These are phyloP conservation scores for Leptinotarsa undecemlineata DNA, from an alignment of 1,140 invertebrate species.

Conservation along the genomic window DNA sequence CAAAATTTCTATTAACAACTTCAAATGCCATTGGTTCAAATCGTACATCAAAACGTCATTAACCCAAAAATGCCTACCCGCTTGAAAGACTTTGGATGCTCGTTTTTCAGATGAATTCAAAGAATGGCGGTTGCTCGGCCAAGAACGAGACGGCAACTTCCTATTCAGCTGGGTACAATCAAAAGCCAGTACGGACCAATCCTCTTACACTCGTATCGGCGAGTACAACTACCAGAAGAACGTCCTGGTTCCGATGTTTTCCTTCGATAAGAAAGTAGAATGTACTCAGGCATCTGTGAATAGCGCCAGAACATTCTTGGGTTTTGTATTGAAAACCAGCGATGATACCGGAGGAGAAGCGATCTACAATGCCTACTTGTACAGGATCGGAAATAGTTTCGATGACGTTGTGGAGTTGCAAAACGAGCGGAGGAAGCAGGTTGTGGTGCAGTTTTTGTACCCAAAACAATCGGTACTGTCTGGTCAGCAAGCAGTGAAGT, in stretches of 20 bases:
- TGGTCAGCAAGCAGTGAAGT: conserved; percentile 67
- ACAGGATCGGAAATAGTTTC: conserved; percentile 60
- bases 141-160: conserved; percentile 73
- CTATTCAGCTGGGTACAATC: conserved; percentile 70
- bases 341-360: conserved; percentile 15
- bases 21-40: too few relatives aligned
- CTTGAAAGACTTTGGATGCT: too few relatives aligned
- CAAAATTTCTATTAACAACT: too few relatives aligned
- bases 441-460: conserved; percentile 79
- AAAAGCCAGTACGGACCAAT: conserved; percentile 50
- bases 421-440: conserved; percentile 64
- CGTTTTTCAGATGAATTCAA: conserved; percentile 59
- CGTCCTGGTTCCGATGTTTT: conserved; percentile 63
- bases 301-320: conserved; percentile 42
- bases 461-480: conserved; percentile 65
- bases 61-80: too few relatives aligned
- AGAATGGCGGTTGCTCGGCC: conserved; percentile 76
- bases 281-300: conserved; percentile 80
- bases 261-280: conserved; percentile 66
- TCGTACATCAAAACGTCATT: too few relatives aligned
- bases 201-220: conserved; percentile 56
- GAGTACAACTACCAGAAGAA: conserved; percentile 62
- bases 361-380: conserved; percentile 62
- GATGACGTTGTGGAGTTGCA: conserved; percentile 59
- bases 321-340: conserved; percentile 24